Evolutionary conservation across 2,888 invertebrate genomes (phyloP).

Genomic region (Rhogogaster chlorosoma): DNA sequence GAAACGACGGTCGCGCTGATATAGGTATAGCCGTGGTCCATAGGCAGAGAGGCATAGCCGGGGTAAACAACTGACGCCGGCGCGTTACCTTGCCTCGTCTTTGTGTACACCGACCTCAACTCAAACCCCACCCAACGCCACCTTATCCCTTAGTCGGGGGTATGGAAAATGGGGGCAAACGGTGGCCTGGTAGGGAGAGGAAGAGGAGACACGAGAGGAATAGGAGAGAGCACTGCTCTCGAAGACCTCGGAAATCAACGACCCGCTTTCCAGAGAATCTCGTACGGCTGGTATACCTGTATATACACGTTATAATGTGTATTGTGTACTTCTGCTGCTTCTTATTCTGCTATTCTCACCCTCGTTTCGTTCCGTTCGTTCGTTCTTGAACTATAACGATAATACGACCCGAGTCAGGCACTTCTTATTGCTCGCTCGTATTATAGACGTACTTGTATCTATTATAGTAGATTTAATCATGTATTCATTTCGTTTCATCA

Average conservation of each 20-base stretch:
- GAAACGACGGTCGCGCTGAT: neutral
- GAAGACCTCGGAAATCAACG: constrained; percentile 37
- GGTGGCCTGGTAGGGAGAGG: constrained; percentile 1
- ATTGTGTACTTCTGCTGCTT: neutral
- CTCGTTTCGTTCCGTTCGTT: neutral
- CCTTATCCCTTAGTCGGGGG: constrained; percentile 3
- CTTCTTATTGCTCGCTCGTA: neutral
- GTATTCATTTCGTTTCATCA: neutral
- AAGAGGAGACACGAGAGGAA: neutral
- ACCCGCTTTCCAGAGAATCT: constrained; percentile 17
- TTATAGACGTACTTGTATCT: neutral
- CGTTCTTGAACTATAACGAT: neutral
- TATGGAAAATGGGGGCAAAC: neutral
- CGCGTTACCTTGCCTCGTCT: constrained; percentile 37
- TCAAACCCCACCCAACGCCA: constrained; percentile 32
- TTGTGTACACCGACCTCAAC: constrained; percentile 43
- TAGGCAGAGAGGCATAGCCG: neutral
- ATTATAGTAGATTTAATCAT: neutral
- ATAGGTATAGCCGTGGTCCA: neutral
- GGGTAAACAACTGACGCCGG: constrained; percentile 44
- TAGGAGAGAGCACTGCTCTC: constrained; percentile 22
- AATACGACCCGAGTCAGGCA: neutral
- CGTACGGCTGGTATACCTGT: neutral
- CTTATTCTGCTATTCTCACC: neutral
- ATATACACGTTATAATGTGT: neutral